These are phyloP conservation scores for Plagodis pulveraria DNA, from an alignment of 2,888 invertebrate species.

Conservation along the genomic window DNA sequence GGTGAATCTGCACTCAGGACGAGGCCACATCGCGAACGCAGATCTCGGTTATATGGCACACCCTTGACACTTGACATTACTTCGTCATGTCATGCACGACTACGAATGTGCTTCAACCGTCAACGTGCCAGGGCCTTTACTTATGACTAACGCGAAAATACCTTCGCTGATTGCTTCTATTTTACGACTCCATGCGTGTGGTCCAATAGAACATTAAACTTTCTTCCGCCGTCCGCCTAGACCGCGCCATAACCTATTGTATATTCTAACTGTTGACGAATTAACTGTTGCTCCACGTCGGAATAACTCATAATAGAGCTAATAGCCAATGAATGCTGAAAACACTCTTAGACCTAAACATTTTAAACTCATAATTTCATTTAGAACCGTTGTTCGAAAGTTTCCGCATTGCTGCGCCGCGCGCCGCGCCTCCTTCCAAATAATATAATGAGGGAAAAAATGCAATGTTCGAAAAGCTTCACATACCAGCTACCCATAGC, in stretches of 20 bases:
- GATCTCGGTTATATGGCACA: slow-evolving; percentile 41
- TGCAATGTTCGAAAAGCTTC: slow-evolving; percentile 8
- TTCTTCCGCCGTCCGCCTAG: slow-evolving; percentile 8
- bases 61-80: slow-evolving; percentile 62
- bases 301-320: slow-evolving; percentile 15
- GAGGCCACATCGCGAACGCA: slow-evolving; percentile 7
- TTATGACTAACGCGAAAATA: slow-evolving; percentile 26
- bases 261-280: slow-evolving; percentile 22
- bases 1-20: slow-evolving; percentile 8
- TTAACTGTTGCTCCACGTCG: slow-evolving; percentile 11
- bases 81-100: slow-evolving; percentile 48
- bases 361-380: slow-evolving; percentile 5
- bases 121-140: slow-evolving; percentile 9
- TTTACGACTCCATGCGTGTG: slow-evolving; percentile 21
- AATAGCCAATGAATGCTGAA: slow-evolving; percentile 10
- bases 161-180: slow-evolving; percentile 23
- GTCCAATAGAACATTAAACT: slow-evolving; percentile 14
- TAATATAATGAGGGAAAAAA: slow-evolving; percentile 21
- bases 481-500: slow-evolving; percentile 9
- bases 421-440: slow-evolving; percentile 22
- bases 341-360: slow-evolving; percentile 2
- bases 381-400: slow-evolving; percentile 4
- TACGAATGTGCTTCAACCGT: slow-evolving; percentile 25
- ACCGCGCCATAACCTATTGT: slow-evolving; percentile 19
- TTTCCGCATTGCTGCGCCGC: slow-evolving; percentile 30